Percentiles rank a stretch among this genome's conserved stretches.
phyloP scores from a whole-genome alignment of 2,888 invertebrate genomes.

The Chironomus riparius region DNA sequence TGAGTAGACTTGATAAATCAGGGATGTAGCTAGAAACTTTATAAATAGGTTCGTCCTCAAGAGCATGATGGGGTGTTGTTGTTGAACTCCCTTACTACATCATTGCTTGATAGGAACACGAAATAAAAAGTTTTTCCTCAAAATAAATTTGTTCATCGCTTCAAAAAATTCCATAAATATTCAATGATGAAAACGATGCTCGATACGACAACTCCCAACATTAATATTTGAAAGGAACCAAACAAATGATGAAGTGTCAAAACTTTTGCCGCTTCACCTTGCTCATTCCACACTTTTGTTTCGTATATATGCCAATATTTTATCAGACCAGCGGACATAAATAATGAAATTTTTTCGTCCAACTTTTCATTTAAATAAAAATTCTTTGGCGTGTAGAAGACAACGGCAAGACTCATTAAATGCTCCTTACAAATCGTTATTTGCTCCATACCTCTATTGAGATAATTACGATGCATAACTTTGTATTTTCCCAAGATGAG shows the following conservation, averaged over 20 bases:
- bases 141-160: background rate
- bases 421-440: background rate
- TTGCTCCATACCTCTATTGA: background rate
- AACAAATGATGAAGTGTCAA: background rate
- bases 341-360: background rate
- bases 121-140: background rate
- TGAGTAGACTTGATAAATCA: background rate
- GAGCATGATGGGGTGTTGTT: too few species aligned
- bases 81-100: too few species aligned
- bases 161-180: background rate
- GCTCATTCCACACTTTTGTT: background rate
- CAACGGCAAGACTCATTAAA: background rate
- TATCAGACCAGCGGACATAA: background rate
- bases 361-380: background rate
- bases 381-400: background rate
- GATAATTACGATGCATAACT: background rate
- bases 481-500: background rate
- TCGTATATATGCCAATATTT: background rate
- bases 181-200: background rate
- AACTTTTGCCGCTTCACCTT: background rate
- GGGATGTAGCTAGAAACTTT: too few species aligned
- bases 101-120: too few species aligned
- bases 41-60: too few species aligned
- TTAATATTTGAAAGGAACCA: background rate
- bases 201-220: background rate